Base-by-base conservation (phyloP, 2,113 vertebrate species). In the Hippocampus zosterae region DNA sequence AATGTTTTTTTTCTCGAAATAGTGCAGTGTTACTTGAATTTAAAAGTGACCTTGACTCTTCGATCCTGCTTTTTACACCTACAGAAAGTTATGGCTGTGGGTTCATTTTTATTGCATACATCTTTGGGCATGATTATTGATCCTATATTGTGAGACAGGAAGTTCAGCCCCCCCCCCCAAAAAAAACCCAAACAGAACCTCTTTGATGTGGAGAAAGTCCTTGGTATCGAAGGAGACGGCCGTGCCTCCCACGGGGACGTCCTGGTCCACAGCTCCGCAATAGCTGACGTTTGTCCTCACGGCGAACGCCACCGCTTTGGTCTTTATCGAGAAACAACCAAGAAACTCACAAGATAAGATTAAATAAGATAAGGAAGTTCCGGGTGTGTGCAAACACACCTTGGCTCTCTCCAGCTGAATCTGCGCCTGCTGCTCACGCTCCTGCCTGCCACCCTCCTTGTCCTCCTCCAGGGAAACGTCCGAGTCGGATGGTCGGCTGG, bases 141-240 rank as follows among this genome's bases (percentile, higher is more conserved):
- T 12, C 42, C 0, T 3, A 44, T 2, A 44, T 44, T 44, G 42
- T 44, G 42, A 11, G 10, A 42, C 0, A 10, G 11, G 33, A 37
- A 37, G 5, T 37, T 37, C 33, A 6, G 5, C 33, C 25, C 25
- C 25, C 25, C 25, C 29, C 29, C 1, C 29, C 29, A 2, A 37
- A 18, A 5, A 16, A 50, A 50, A 7, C 29, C 29, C 16, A 48
- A 13, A 19, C 3, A 16, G 16, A 23, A 1, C 96, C 95, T 98
- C 96, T 91, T 98, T 98, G 73, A 98, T 98, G 87, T 98, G 96
- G 23, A 98, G 94, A 86, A 98, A 98, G 91, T 98, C 96, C 93
- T 98, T 98, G 89, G 95, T 93, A 75, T 98, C 96, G 33, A 98
- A 98, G 64, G 96, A 98, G 88, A 98, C 94, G 81, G 94, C 95